Base-by-base conservation (phyloP, 2,797 vertebrate genomes). In the Florisuga fusca region DNA sequence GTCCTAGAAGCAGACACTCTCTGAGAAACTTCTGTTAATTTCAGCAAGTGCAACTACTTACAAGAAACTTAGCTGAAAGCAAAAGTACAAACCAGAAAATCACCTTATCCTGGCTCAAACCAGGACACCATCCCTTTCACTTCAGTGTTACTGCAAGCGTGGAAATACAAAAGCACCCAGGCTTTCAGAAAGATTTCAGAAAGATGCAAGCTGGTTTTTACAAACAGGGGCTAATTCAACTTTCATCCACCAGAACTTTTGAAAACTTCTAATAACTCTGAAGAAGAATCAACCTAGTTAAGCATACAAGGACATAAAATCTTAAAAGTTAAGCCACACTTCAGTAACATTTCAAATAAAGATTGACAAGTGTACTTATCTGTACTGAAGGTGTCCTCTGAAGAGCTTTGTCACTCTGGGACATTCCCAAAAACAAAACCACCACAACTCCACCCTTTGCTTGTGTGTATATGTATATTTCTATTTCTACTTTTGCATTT, bases 401-500 rank as follows among this genome's bases (percentile, higher is more conserved):
- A 81, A 94, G 93, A 94, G 69, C 50, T 81, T 84, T 68, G 78
- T 76, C 61, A 69, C 55, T 91, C 82, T 67, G 76, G 93, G 48
- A 91, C 29, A 51, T 53, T 38, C 58, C 57, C 77, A 95, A 81
- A 84, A 95, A 84, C 34, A 91, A 94, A 93, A 81, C 21, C 50
- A 75, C 71, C 45, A 85, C 15, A 77, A 94, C 46, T 25, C 46
- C 57, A 59, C 9, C 43, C 78, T 90, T 82, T 72, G 19, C 67
- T 84, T 64, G 29, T 34, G 78, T 71, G 29, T 76, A 66, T 45
- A 92, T 53, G 43, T 33, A 74, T 41, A 79, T 31, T 84, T 82
- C 36, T 79, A 33, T 45, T 82, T 93, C 94, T 90, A 76, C 93
- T 82, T 92, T 90, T 80, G 87, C 73, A 88, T 91, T 81, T 71